Percentiles rank a stretch among this genome's conserved stretches.
phyloP scores from a whole-genome alignment of 2,113 vertebrate genomes.

The Pseudonaja textilis region DNA sequence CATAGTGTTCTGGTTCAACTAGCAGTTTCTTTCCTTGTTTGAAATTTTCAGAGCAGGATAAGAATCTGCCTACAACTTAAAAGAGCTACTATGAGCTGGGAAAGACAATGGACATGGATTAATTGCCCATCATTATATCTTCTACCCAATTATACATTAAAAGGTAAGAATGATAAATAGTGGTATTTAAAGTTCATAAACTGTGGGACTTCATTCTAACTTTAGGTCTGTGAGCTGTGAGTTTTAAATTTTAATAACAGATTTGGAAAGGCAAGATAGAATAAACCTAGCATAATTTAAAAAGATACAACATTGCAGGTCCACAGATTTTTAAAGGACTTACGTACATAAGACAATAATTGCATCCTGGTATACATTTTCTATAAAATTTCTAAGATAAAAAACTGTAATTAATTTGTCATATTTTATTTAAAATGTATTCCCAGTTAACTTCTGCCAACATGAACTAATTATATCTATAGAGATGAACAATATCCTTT shows the following conservation, averaged over 20 bases:
- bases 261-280: neutral
- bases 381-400: neutral
- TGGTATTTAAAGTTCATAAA: neutral
- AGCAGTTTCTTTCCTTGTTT: neutral
- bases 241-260: neutral
- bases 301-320: neutral
- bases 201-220: neutral
- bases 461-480: neutral
- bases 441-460: neutral
- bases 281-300: constrained; percentile 3
- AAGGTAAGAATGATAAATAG: neutral
- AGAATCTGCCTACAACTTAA: neutral
- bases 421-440: neutral
- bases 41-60: neutral
- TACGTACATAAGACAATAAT: neutral
- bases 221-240: neutral
- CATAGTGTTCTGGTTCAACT: neutral
- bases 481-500: neutral
- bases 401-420: neutral
- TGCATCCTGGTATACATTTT: neutral
- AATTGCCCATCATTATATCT: neutral
- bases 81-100: neutral
- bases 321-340: neutral
- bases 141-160: neutral
- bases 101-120: neutral